Percentiles rank a stretch among this genome's conserved stretches.
phyloP scores from a whole-genome alignment of 2,888 invertebrate genomes.

The Pterostichus niger region DNA sequence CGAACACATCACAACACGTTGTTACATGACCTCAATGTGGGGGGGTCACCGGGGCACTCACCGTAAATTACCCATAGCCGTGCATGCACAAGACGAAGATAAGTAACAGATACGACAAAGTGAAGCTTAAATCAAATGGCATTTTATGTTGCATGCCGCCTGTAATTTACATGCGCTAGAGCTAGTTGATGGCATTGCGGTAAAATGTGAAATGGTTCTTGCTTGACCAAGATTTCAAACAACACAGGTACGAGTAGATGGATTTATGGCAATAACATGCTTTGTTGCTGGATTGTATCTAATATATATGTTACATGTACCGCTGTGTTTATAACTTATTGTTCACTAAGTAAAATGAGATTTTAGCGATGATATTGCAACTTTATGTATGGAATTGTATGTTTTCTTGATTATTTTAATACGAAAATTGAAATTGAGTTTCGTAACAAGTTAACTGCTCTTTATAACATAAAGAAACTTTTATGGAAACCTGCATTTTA shows the following conservation, averaged over 20 bases:
- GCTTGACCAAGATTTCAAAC: conserved; percentile 19
- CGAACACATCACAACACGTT: conserved; percentile 8
- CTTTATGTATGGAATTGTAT: neutral
- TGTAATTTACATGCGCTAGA: conserved; percentile 8
- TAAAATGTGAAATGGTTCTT: neutral
- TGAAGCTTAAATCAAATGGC: conserved; percentile 38
- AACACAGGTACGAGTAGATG: conserved; percentile 5
- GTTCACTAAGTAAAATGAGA: conserved; percentile 1
- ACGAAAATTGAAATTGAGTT: neutral
- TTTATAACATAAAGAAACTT: no score
- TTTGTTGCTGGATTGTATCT: conserved; percentile 8
- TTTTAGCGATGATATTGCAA: neutral
- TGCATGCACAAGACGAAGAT: neutral
- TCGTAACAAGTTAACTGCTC: no score
- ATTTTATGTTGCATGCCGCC: conserved; percentile 21
- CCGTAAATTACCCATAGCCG: conserved; percentile 4
- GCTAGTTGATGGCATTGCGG: neutral
- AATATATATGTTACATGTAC: conserved; percentile 13
- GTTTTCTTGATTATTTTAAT: neutral
- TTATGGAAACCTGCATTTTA: no score
- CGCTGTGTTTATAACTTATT: neutral
- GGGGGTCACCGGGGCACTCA: neutral
- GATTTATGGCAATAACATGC: neutral
- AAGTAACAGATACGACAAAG: conserved; percentile 31
- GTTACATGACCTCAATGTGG: conserved; percentile 5